Percentiles rank a stretch among this genome's conserved stretches.
These are phyloP conservation scores for Eupithecia abbreviata DNA, from an alignment of 2,888 invertebrate species.

Conservation along the genomic window DNA sequence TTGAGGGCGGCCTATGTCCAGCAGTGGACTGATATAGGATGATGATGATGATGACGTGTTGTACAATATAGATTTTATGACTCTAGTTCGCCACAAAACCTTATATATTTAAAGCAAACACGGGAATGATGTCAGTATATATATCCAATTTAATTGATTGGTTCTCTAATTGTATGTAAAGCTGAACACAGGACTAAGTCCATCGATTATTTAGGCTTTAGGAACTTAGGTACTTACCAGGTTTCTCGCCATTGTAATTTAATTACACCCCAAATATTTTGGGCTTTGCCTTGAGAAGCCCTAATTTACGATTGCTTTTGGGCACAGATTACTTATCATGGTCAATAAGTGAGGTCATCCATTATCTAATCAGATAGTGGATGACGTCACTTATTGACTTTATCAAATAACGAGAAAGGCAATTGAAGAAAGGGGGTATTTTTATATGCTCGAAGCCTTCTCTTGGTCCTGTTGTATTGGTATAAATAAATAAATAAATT, in stretches of 20 bases:
- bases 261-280: conserved; percentile 15
- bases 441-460: not conserved
- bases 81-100: too few species aligned
- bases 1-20: too few species aligned
- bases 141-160: too few species aligned
- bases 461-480: not conserved
- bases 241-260: conserved; percentile 20
- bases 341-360: not conserved
- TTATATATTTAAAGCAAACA: too few species aligned
- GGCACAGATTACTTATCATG: not conserved
- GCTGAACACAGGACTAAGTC: not conserved
- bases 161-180: not conserved
- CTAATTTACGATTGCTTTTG: conserved; percentile 21
- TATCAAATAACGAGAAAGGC: not conserved
- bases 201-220: not conserved
- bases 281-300: conserved; percentile 25
- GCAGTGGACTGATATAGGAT: too few species aligned
- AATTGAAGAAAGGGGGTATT: not conserved
- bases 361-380: not conserved
- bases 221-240: not conserved
- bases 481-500: too few species aligned
- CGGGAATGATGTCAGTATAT: too few species aligned
- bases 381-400: too few species aligned
- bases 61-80: too few species aligned
- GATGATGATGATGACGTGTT: too few species aligned